phyloP scores from a whole-genome alignment of 2,113 vertebrate genomes.

The Corythornis vintsioides region DNA sequence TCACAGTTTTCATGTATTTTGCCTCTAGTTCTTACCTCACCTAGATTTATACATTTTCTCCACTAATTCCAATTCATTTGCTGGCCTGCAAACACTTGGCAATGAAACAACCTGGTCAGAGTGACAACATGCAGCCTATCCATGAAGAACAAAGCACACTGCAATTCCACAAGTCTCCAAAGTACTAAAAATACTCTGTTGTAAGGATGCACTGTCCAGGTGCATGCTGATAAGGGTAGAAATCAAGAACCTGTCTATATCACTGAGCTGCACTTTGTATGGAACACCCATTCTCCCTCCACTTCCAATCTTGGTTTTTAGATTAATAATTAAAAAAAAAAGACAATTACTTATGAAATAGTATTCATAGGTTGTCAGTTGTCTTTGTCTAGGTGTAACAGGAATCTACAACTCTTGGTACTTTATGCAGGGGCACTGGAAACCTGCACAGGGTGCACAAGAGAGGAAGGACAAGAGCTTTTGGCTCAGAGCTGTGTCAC shows the following conservation, averaged over 20 bases:
- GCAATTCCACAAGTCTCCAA: neutral
- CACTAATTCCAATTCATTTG: neutral
- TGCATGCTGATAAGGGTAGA: neutral
- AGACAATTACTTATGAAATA: neutral
- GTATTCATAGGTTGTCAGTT: neutral
- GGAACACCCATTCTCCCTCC: neutral
- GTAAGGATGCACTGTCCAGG: neutral
- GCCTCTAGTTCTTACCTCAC: neutral
- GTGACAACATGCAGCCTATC: neutral
- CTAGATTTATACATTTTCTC: neutral
- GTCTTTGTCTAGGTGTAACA: neutral
- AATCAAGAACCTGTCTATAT: neutral
- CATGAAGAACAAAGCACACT: neutral
- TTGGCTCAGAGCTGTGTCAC: constrained; percentile 64
- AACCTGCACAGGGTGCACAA: neutral
- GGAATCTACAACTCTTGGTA: neutral
- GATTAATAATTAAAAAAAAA: neutral
- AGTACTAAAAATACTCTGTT: neutral
- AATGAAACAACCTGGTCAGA: neutral
- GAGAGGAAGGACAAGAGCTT: constrained; percentile 38
- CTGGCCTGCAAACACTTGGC: neutral
- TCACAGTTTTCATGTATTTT: neutral
- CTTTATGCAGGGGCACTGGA: neutral
- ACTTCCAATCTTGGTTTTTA: neutral
- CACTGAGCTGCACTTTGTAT: neutral